These are phyloP conservation scores for Thinocorus orbignyianus DNA, from an alignment of 2,113 vertebrate species.

Conservation along the genomic window DNA sequence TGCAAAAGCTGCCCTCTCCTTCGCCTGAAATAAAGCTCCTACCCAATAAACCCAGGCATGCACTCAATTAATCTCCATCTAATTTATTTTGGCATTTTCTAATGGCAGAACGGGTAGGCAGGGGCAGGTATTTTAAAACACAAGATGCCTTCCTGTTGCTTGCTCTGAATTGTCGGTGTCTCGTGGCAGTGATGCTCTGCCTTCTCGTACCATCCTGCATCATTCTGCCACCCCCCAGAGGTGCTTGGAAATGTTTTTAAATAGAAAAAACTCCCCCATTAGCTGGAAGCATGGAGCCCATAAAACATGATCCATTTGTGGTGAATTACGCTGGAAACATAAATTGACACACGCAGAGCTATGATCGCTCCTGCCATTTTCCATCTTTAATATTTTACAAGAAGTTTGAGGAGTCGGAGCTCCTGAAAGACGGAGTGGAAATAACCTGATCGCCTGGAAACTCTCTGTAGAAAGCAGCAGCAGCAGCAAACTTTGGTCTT, in stretches of 20 bases:
- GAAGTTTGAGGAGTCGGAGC: slow-evolving; percentile 54
- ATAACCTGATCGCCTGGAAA: slow-evolving; percentile 38
- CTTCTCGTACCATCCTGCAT: neutral
- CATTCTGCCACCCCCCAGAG: slow-evolving; percentile 36
- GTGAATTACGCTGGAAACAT: slow-evolving; percentile 59
- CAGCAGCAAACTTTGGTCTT: neutral
- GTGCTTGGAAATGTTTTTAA: slow-evolving; percentile 52
- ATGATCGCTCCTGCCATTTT: slow-evolving; percentile 50
- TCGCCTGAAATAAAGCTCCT: neutral
- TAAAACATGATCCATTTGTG: slow-evolving; percentile 65
- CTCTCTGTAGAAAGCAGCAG: neutral
- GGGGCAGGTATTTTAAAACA: neutral
- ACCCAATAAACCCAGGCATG: neutral
- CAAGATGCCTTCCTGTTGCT: neutral
- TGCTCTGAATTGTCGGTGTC: neutral
- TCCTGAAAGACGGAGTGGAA: slow-evolving; percentile 35
- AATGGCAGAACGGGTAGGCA: neutral
- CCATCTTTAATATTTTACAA: slow-evolving; percentile 70
- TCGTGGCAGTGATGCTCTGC: neutral
- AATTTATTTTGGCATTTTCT: neutral
- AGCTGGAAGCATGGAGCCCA: slow-evolving; percentile 49
- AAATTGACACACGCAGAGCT: slow-evolving; percentile 39
- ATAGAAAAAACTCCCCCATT: slow-evolving; percentile 55
- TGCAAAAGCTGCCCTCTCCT: neutral
- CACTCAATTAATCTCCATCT: slow-evolving; percentile 12